phyloP scores from a whole-genome alignment of 2,888 invertebrate species.

The Cheilosia grossa region DNA sequence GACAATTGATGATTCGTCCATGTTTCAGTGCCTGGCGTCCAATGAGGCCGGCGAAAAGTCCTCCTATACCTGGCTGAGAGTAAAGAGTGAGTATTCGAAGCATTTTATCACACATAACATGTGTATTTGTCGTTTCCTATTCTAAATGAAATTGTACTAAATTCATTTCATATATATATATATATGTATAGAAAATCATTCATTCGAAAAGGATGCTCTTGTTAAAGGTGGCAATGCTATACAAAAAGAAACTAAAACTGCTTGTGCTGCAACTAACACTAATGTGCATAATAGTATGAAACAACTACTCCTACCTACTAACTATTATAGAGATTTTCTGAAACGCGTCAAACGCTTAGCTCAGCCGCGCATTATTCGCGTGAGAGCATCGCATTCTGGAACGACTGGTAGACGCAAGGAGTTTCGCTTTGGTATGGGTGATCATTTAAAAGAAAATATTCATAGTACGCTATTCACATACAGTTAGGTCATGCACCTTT shows the following conservation, averaged over 20 bases:
- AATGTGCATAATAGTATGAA: conserved; percentile 60
- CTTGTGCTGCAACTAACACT: conserved; percentile 73
- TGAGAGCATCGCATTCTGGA: conserved; percentile 83
- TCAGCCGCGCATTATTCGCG: conserved; percentile 85
- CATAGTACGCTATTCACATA: background rate
- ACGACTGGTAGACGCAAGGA: conserved; percentile 81
- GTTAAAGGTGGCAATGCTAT: conserved; percentile 67
- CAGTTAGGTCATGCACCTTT: conserved; percentile 42
- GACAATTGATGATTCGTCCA: conserved; percentile 93
- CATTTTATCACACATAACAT: background rate
- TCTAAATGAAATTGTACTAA: conserved; percentile 33
- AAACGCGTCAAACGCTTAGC: conserved; percentile 84
- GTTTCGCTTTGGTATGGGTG: conserved; percentile 86
- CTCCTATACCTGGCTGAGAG: conserved; percentile 95
- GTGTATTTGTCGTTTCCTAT: conserved; percentile 22
- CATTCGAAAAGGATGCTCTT: conserved; percentile 67
- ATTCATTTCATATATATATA: conserved; percentile 43
- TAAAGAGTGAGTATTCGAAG: conserved; percentile 92
- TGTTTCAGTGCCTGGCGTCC: conserved; percentile 96
- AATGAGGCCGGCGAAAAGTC: conserved; percentile 96
- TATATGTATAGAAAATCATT: conserved; percentile 55
- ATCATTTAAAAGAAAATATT: conserved; percentile 80
- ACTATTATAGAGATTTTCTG: conserved; percentile 76
- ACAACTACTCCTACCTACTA: conserved; percentile 72
- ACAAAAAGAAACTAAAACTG: conserved; percentile 60